These are phyloP conservation scores for Etia nguti DNA, from an alignment of 2,113 vertebrate genomes.

Conservation along the genomic window DNA sequence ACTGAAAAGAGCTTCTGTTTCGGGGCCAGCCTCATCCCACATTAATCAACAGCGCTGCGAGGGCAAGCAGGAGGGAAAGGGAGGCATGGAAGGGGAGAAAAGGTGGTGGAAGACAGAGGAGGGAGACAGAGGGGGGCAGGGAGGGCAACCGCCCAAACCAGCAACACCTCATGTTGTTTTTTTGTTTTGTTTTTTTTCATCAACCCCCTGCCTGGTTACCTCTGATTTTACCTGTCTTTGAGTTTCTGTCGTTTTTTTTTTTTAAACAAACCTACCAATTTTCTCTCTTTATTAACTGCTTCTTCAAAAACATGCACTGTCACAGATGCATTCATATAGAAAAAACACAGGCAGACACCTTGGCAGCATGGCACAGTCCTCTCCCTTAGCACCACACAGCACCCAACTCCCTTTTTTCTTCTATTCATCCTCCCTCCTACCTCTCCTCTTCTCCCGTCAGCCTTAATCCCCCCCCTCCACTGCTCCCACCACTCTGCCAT, in stretches of 20 bases:
- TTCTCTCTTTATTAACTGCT: conserved; percentile 1
- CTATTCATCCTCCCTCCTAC: not conserved
- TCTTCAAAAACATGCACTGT: not conserved
- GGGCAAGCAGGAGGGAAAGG: conserved; percentile 23
- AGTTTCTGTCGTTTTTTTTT: not conserved
- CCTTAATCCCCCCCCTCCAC: conserved; percentile 8
- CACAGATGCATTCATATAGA: not conserved
- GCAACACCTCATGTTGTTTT: conserved; percentile 2
- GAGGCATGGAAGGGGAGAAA: not conserved
- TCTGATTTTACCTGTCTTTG: not conserved
- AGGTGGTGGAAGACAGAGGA: not conserved
- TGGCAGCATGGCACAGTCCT: conserved; percentile 23
- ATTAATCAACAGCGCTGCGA: conserved; percentile 66
- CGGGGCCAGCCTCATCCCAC: conserved; percentile 69
- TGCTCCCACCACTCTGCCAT: conserved; percentile 26
- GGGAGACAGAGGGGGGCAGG: conserved; percentile 11
- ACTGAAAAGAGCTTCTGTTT: conserved; percentile 72
- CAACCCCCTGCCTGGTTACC: not conserved
- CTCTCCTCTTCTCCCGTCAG: conserved; percentile 14
- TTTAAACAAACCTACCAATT: not conserved
- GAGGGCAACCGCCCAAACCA: conserved; percentile 20
- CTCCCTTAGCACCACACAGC: not conserved
- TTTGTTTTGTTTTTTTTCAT: not conserved
- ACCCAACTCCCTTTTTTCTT: conserved; percentile 13
- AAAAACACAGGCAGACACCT: conserved; percentile 22